Evolutionary conservation across 2,888 invertebrate species (phyloP).

Genomic region (Cerastoderma edule): DNA sequence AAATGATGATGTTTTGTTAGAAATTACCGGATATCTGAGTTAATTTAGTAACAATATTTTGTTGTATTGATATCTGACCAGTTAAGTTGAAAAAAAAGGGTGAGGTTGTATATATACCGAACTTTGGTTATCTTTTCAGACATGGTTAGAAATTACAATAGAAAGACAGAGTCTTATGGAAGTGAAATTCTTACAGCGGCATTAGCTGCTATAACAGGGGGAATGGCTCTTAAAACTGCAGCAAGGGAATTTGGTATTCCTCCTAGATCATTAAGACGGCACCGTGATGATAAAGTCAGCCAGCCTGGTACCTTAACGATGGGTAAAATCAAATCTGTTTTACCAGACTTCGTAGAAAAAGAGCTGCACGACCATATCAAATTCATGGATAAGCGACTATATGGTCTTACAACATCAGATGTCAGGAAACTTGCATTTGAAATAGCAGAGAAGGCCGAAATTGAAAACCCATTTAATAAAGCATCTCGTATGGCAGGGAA

Average conservation of each 20-base stretch:
- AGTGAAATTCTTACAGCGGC: conserved; percentile 1
- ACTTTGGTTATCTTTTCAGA: conserved; percentile 1
- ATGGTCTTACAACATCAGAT: conserved; percentile 8
- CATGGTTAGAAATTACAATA: conserved; percentile 8
- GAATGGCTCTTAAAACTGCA: conserved; percentile 16
- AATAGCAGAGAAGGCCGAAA: conserved; percentile 1
- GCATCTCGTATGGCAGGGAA: neutral
- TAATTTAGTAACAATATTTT: too few relatives aligned
- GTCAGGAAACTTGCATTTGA: conserved; percentile 8
- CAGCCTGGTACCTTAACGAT: neutral
- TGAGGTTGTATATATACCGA: too few relatives aligned
- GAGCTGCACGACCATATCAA: conserved; percentile 9
- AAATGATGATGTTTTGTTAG: too few relatives aligned
- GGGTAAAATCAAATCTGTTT: neutral
- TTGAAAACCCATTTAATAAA: conserved; percentile 7
- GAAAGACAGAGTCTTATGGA: conserved; percentile 1
- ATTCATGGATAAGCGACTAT: conserved; percentile 10
- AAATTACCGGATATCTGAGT: too few relatives aligned
- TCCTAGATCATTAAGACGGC: conserved; percentile 6
- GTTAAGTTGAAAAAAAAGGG: too few relatives aligned
- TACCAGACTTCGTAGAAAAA: conserved; percentile 12
- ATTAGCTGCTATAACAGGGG: conserved; percentile 9
- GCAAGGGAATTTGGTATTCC: conserved; percentile 7
- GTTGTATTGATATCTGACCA: too few relatives aligned
- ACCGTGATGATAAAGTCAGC: conserved; percentile 16